A percentile compares a stretch with the other conserved stretches of the same genome.
Evolutionary conservation across 2,113 vertebrate species (phyloP).

Genomic region (Phaethon lepturus): DNA sequence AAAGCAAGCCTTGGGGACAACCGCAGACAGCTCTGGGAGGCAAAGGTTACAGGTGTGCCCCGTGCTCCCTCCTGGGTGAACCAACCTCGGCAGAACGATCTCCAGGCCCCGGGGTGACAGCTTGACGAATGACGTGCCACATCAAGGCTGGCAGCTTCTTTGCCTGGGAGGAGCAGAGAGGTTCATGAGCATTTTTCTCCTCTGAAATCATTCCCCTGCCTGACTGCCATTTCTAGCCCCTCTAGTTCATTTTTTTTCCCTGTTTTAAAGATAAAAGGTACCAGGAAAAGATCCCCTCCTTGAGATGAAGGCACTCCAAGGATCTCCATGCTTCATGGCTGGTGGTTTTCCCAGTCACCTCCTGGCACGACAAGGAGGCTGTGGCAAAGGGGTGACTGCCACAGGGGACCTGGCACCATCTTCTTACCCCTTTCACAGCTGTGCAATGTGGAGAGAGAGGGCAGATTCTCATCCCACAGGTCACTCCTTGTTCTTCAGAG

Average conservation of each 20-base stretch:
- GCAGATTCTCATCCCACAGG: background rate
- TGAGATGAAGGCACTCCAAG: background rate
- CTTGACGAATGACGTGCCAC: slow-evolving; percentile 51
- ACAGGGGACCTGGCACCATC: background rate
- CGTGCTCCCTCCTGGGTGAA: background rate
- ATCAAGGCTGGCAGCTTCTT: slow-evolving; percentile 56
- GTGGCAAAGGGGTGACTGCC: background rate
- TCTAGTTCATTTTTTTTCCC: background rate
- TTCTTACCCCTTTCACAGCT: background rate
- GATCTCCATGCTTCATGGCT: background rate
- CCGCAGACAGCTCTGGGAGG: background rate
- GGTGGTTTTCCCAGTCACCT: background rate
- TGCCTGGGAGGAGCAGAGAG: slow-evolving; percentile 54
- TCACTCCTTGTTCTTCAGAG: background rate
- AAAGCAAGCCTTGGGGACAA: background rate
- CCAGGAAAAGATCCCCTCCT: background rate
- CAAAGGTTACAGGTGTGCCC: slow-evolving; percentile 59
- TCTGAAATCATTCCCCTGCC: slow-evolving; percentile 57
- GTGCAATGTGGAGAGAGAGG: rapidly evolving
- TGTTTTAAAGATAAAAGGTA: background rate
- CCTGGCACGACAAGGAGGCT: background rate
- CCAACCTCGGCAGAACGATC: background rate
- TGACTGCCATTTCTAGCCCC: background rate
- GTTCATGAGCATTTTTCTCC: slow-evolving; percentile 59
- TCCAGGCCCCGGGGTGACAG: slow-evolving; percentile 19